Conservation (phyloP, 23 tunicate species). For the Clavelina lepadiformis region DNA sequence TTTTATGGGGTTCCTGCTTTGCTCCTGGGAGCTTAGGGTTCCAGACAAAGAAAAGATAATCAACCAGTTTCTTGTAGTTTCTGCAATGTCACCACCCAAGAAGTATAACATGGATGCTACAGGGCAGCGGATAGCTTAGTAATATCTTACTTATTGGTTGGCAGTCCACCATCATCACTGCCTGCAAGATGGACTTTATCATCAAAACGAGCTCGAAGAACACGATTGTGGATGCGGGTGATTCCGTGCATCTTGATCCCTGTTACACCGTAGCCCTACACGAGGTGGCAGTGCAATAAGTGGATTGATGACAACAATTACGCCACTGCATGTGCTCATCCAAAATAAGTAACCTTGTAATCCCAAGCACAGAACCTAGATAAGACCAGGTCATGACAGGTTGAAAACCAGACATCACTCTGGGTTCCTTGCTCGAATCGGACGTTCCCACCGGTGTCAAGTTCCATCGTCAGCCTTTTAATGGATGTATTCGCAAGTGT, state of each 20-base stretch:
- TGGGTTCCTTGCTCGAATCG: slow-evolving; percentile 77
- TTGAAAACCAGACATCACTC: slow-evolving; percentile 69
- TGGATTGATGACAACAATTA: not conserved
- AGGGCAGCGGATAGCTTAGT: too few species aligned
- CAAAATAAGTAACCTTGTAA: slow-evolving; percentile 43
- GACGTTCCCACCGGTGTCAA: slow-evolving; percentile 96
- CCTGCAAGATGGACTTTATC: slow-evolving; percentile 55
- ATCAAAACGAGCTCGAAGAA: slow-evolving; percentile 67
- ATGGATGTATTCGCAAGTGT: slow-evolving; percentile 34
- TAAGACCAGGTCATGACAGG: slow-evolving; percentile 84
- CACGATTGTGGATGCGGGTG: slow-evolving; percentile 73
- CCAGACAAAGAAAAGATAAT: slow-evolving; percentile 75
- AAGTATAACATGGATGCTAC: not conserved
- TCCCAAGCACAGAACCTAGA: slow-evolving; percentile 96
- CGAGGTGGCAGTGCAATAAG: slow-evolving; percentile 1
- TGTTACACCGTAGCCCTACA: slow-evolving; percentile 71
- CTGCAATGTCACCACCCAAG: slow-evolving; percentile 14
- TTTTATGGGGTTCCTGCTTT: slow-evolving; percentile 35
- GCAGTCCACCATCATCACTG: slow-evolving; percentile 59
- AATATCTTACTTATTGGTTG: slow-evolving; percentile 45
- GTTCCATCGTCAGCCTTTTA: slow-evolving; percentile 40
- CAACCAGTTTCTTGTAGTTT: slow-evolving; percentile 77
- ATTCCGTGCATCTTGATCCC: slow-evolving; percentile 84
- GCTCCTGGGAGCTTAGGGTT: slow-evolving; percentile 43
- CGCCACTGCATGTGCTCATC: not conserved